These are phyloP conservation scores for Zeus faber DNA, from an alignment of 2,113 vertebrate species.

Conservation along the genomic window DNA sequence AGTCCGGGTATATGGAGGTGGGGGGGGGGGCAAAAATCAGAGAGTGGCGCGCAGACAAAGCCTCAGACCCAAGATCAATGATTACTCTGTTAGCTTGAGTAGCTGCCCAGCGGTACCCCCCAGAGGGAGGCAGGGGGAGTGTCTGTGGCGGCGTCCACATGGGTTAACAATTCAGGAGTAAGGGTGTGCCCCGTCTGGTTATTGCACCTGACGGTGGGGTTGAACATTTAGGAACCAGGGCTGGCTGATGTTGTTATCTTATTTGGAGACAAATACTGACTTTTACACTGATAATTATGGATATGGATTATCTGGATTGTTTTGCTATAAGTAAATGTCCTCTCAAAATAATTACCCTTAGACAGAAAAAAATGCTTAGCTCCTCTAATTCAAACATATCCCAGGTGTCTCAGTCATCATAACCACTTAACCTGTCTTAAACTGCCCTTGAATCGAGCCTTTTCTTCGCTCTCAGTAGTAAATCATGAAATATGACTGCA, in stretches of 20 bases:
- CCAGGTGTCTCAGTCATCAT: slow-evolving; percentile 56
- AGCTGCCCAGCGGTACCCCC: slow-evolving; percentile 49
- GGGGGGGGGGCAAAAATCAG: slow-evolving; percentile 64
- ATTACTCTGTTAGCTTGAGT: slow-evolving; percentile 71
- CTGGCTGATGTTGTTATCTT: too few species aligned
- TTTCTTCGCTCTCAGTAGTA: slow-evolving; percentile 39
- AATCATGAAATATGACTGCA: slow-evolving; percentile 56
- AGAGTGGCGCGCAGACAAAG: slow-evolving; percentile 66
- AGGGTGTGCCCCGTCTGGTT: slow-evolving; percentile 62
- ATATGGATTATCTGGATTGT: not conserved
- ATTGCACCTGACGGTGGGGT: slow-evolving; percentile 43
- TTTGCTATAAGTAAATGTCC: too few species aligned
- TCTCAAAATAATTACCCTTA: too few species aligned
- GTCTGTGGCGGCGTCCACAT: slow-evolving; percentile 53
- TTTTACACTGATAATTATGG: slow-evolving; percentile 9
- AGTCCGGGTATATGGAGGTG: slow-evolving; percentile 48
- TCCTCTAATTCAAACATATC: too few species aligned
- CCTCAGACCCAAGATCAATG: slow-evolving; percentile 62
- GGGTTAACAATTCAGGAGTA: slow-evolving; percentile 56
- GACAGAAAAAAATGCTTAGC: not conserved
- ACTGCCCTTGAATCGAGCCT: slow-evolving; percentile 47
- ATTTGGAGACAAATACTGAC: slow-evolving; percentile 38
- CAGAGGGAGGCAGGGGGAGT: slow-evolving; percentile 44
- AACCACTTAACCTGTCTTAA: slow-evolving; percentile 61
- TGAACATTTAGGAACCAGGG: too few species aligned